Evolutionary conservation across 2,797 vertebrate species (phyloP), one percentile per base, ranked within the genome.

Genomic region (Eupleurogrammus muticus): DNA sequence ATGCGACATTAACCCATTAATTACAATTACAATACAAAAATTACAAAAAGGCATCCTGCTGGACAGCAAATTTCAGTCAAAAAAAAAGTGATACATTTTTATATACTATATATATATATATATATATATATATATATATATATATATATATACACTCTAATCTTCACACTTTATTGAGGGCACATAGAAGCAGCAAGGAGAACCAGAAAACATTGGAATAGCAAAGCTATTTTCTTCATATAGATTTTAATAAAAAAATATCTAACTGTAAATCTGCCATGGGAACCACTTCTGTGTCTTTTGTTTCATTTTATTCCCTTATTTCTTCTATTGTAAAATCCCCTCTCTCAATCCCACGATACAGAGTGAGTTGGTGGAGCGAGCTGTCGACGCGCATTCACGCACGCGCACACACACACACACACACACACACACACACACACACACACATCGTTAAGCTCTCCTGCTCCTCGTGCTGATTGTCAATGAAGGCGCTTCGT

Each of bases 401-500:
- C 49, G 59, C 17, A 65, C 52, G 32, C 7, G 28, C 11, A 42
- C 36, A 55, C 55, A 57, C 23, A 57, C 28, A 66, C 36, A 68
- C 32, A 53, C 14, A 63, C 9, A 61, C 40, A 44, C 4, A 53
- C 16, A 61, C 36, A 50, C 44, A 69, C 14, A 60, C 44, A 65
- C 20, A 36, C 12, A 34, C 10, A 16, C 57, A 66, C 34, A 47
- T 35, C 20, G 42, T 24, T 42, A 77, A 70, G 66, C 50, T 44
- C 47, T 61, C 47, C 60, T 32, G 53, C 35, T 56, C 35, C 58
- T 80, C 19, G 20, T 71, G 73, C 72, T 84, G 79, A 75, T 74
- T 86, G 75, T 69, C 77, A 79, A 24, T 73, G 56, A 77, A 70
- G 62, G 47, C 0, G 20, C 10, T 77, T 61, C 14, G 40, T 84